Percentiles rank a stretch among this genome's conserved stretches.
Conservation (phyloP, 2,888 invertebrate genomes). For the Cremastobaeus sp. region DNA sequence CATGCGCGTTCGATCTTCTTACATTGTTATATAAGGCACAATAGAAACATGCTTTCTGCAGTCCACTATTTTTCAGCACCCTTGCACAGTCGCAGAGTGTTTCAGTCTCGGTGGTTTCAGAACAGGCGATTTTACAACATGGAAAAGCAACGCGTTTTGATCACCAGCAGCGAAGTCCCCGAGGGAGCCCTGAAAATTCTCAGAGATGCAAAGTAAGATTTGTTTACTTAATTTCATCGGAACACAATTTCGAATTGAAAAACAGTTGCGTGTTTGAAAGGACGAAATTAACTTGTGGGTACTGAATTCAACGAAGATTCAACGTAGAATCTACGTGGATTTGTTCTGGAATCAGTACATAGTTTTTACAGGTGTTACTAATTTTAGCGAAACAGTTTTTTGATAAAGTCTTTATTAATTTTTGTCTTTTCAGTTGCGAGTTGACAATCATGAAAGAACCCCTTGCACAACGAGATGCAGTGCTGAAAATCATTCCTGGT, state of each 20-base stretch:
- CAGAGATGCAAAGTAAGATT: constrained; percentile 27
- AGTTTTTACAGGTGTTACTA: neutral
- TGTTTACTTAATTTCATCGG: neutral
- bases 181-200: constrained; percentile 20
- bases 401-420: too few relatives aligned
- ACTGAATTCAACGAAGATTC: too few relatives aligned
- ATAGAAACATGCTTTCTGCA: constrained; percentile 6
- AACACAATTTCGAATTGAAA: neutral
- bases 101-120: neutral
- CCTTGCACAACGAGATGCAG: constrained; percentile 62
- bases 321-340: too few relatives aligned
- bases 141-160: constrained; percentile 31
- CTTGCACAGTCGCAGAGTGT: neutral
- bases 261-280: constrained; percentile 1
- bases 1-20: constrained; percentile 1
- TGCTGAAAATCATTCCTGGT: constrained; percentile 68
- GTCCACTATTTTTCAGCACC: constrained; percentile 1
- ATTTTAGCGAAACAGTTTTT: neutral
- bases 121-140: constrained; percentile 21
- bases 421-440: constrained; percentile 72
- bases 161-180: constrained; percentile 43
- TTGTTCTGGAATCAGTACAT: neutral
- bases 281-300: neutral
- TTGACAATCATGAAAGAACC: constrained; percentile 68
- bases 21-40: constrained; percentile 7